These are phyloP conservation scores for Spilarctia lutea DNA, from an alignment of 2,888 invertebrate species.

Conservation along the genomic window DNA sequence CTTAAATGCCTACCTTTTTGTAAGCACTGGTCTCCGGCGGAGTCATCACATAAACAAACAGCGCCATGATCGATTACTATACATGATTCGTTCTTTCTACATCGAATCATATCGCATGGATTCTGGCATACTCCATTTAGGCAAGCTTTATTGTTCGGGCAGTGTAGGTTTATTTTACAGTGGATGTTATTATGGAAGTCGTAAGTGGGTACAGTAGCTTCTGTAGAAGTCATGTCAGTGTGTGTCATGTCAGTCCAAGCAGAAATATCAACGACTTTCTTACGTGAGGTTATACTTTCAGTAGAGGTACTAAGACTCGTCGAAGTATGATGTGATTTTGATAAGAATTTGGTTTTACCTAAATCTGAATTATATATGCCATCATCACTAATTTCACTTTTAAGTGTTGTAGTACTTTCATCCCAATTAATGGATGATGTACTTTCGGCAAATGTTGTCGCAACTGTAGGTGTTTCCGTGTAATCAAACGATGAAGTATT, in stretches of 20 bases:
- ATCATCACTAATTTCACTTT: slow-evolving; percentile 14
- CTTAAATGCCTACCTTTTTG: slow-evolving; percentile 86
- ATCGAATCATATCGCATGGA: slow-evolving; percentile 85
- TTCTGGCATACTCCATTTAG: slow-evolving; percentile 88
- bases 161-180: slow-evolving; percentile 89
- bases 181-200: slow-evolving; percentile 67
- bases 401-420: not conserved
- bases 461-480: slow-evolving; percentile 16
- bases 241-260: slow-evolving; percentile 80
- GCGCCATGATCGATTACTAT: slow-evolving; percentile 88
- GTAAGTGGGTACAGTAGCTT: slow-evolving; percentile 59
- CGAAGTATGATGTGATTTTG: slow-evolving; percentile 48
- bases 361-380: not conserved
- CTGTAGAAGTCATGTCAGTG: slow-evolving; percentile 77
- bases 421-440: not conserved
- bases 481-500: slow-evolving; percentile 3
- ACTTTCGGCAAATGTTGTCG: slow-evolving; percentile 11
- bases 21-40: slow-evolving; percentile 86
- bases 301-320: slow-evolving; percentile 70
- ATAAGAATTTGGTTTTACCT: slow-evolving; percentile 15
- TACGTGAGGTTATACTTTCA: slow-evolving; percentile 76
- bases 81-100: slow-evolving; percentile 88
- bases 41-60: slow-evolving; percentile 88
- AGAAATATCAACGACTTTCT: slow-evolving; percentile 79
- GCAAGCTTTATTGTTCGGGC: slow-evolving; percentile 88